A percentile compares a stretch with the other conserved stretches of the same genome.
Conservation (phyloP, 2,113 vertebrate species). For the Patagioenas fasciata region DNA sequence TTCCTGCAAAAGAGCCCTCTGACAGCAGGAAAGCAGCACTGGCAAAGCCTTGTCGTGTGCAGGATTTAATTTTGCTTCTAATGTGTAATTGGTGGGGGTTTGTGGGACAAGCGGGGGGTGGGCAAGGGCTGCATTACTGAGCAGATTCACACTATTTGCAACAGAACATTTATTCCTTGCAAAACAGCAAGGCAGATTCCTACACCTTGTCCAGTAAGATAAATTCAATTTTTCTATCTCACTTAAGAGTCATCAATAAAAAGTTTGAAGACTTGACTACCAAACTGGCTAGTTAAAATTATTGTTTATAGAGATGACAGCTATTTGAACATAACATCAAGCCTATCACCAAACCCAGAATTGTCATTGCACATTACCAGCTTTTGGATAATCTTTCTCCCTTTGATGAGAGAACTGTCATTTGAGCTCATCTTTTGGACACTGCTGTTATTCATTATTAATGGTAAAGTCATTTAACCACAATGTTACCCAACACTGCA, state of each 20-base stretch:
- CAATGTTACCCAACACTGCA: neutral
- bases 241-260: slow-evolving; percentile 31
- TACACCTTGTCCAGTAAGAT: neutral
- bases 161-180: neutral
- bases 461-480: neutral
- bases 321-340: neutral
- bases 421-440: neutral
- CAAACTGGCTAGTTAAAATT: neutral
- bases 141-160: neutral
- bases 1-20: neutral
- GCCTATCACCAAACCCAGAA: neutral
- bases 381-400: neutral
- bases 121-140: neutral
- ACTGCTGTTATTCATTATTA: neutral
- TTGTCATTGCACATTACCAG: neutral
- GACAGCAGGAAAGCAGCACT: neutral
- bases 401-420: neutral
- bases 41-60: neutral
- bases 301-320: neutral
- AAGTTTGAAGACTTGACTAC: neutral
- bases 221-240: neutral
- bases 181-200: neutral
- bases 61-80: slow-evolving; percentile 10
- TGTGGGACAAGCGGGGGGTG: neutral
- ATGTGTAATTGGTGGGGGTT: neutral